Base-by-base conservation (phyloP, 2,113 vertebrate genomes). In the Phyllostomus hastatus region DNA sequence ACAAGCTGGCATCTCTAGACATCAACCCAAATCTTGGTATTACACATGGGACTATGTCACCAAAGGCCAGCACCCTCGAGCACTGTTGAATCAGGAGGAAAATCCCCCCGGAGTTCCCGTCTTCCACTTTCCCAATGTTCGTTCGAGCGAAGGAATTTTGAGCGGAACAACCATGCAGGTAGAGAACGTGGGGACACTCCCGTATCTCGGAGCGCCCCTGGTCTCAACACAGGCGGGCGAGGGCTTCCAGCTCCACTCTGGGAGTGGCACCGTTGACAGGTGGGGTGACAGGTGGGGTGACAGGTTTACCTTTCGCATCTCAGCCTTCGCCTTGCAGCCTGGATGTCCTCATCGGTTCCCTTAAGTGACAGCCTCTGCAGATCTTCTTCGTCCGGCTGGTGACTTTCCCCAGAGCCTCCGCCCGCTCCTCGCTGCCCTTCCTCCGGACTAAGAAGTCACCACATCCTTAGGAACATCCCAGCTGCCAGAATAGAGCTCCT, bases 71-170 rank as follows among this genome's bases (percentile, higher is more conserved):
- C 5, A 79, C 22, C 33, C 48, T 91, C 69, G 86, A 94, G 41
- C 59, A 79, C 80, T 46, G 12, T 73, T 88, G 82, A 96, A 93
- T 93, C 26, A 96, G 80, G 76, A 94, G 81, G 88, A 96, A 94
- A 95, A 54, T 64, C 35, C 76, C 95, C 92, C 43, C 90, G 82
- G 64, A 87, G 7, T 97, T 96, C 93, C 92, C 57, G 46, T 84
- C 82, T 90, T 96, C 91, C 38, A 73, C 72, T 91, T 96, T 94
- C 70, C 59, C 38, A 5, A 35, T 80, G 50, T 85, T 88, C 28
- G 50, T 85, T 88, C 28, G 69, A n/a, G 50, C 24, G 38, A 61
- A 90, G 64, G 24, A 31, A 84, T 54, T 79, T 10, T 90, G 78
- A 93, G 31, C 33, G 84, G 48, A 79, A 20, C 48, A 38, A 15